Conservation (phyloP, 2,888 invertebrate species). For the Eristalinus aeneus region DNA sequence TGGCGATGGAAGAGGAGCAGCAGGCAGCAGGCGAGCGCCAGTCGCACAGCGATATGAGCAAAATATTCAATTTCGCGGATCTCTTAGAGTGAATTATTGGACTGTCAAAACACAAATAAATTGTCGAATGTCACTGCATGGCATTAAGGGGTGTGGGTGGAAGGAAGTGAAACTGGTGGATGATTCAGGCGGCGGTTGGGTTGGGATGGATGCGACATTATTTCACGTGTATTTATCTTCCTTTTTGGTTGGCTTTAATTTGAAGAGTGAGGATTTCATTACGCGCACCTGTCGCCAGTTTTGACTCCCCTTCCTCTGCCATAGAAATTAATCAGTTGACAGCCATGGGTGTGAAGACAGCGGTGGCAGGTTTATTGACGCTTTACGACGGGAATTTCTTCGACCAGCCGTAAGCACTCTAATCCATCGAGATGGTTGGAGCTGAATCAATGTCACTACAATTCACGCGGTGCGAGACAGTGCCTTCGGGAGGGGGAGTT, state of each 20-base stretch:
- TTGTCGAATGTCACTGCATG: slow-evolving; percentile 25
- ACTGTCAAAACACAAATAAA: slow-evolving; percentile 58
- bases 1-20: not conserved
- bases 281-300: not conserved
- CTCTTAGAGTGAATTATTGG: slow-evolving; percentile 53
- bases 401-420: not conserved
- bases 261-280: not conserved
- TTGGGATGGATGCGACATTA: not conserved
- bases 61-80: slow-evolving; percentile 57
- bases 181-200: not conserved
- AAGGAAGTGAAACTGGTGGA: not conserved
- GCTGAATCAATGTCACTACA: not conserved
- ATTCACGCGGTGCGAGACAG: not conserved
- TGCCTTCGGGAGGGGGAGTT: not conserved
- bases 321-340: not conserved
- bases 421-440: not conserved
- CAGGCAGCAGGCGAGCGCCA: not conserved
- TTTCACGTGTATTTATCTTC: not conserved
- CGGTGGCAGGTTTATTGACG: not conserved
- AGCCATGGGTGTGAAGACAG: not conserved
- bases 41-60: not conserved
- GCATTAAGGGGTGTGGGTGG: not conserved
- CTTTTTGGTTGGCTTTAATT: not conserved
- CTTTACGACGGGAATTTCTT: not conserved
- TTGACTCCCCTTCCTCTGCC: not conserved